These are phyloP conservation scores for Sebastes minor DNA, from an alignment of 2,797 vertebrate genomes.

Conservation along the genomic window DNA sequence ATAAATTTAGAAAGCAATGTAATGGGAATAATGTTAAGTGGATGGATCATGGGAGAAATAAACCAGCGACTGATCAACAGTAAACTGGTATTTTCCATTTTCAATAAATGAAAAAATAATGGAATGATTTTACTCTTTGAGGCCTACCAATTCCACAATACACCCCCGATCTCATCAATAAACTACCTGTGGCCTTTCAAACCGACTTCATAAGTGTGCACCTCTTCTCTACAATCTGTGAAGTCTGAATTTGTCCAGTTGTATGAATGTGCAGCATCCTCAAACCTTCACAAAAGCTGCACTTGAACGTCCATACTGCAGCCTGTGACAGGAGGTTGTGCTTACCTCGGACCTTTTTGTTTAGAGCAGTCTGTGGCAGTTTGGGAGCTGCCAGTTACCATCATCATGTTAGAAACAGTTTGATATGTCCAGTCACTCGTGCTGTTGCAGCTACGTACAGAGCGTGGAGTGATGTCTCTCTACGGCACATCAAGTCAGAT, in stretches of 20 bases:
- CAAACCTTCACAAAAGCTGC: background rate
- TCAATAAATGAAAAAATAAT: background rate
- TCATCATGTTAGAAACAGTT: conserved; percentile 5
- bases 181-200: background rate
- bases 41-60: background rate
- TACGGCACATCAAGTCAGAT: conserved; percentile 32
- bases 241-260: background rate
- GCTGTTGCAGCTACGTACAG: conserved; percentile 7
- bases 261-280: background rate
- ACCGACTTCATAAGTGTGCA: background rate
- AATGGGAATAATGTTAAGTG: background rate
- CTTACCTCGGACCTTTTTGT: background rate
- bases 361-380: background rate
- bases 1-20: background rate
- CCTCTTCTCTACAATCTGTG: background rate
- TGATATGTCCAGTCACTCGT: conserved; percentile 16
- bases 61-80: background rate
- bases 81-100: background rate
- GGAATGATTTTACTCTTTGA: background rate
- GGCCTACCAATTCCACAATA: background rate
- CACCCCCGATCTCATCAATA: background rate
- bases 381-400: background rate
- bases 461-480: conserved; percentile 27
- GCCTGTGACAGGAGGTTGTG: background rate
- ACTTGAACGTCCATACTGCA: background rate